These are phyloP conservation scores for Stegodyphus mimosarum DNA, from an alignment of 1,140 invertebrate genomes.

Conservation along the genomic window DNA sequence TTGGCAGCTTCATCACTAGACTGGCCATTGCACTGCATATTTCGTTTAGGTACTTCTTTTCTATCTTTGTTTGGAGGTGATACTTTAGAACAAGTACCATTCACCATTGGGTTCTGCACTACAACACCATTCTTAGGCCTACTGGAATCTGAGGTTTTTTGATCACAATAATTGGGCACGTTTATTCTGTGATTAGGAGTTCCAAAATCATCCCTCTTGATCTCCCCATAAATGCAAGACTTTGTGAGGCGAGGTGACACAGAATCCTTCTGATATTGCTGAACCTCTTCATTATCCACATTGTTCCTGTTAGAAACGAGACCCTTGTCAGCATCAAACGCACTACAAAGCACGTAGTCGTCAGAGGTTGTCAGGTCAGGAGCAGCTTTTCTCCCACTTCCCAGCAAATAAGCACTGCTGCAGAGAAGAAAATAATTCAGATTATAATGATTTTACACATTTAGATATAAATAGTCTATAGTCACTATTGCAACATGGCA, in stretches of 20 bases:
- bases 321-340: slow-evolving; percentile 62
- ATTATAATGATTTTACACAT: too few species aligned
- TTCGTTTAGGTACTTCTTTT: slow-evolving; percentile 27
- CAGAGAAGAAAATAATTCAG: background rate
- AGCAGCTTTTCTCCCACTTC: slow-evolving; percentile 67
- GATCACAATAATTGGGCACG: background rate
- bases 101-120: slow-evolving; percentile 14
- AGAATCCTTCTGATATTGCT: background rate
- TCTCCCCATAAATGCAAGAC: slow-evolving; percentile 58
- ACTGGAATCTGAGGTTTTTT: slow-evolving; percentile 1
- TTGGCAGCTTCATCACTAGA: slow-evolving; percentile 73
- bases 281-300: background rate
- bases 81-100: slow-evolving; percentile 20
- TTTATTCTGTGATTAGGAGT: background rate
- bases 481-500: too few species aligned
- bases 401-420: slow-evolving; percentile 74
- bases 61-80: slow-evolving; percentile 3
- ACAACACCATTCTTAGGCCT: slow-evolving; percentile 27
- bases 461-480: too few species aligned
- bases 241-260: slow-evolving; percentile 27
- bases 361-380: slow-evolving; percentile 66
- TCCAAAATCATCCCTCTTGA: slow-evolving; percentile 23
- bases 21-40: slow-evolving; percentile 9
- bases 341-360: slow-evolving; percentile 68
- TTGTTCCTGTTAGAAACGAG: background rate